Evolutionary conservation across 1,140 invertebrate species (phyloP).

Genomic region (Drosophila pseudoobscura): DNA sequence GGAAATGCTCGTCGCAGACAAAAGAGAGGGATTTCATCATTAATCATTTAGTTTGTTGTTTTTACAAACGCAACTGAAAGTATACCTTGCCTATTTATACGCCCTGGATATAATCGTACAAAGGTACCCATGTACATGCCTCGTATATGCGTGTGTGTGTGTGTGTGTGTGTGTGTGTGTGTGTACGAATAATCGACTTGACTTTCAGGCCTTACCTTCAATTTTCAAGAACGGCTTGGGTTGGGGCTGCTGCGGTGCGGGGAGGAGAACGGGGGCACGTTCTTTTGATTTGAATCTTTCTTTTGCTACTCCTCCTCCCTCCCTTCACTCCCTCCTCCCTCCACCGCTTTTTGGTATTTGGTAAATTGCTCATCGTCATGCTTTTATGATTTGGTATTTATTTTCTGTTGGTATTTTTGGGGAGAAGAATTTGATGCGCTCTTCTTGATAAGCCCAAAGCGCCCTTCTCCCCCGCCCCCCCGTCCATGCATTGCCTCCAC

Average conservation of each 20-base stretch:
- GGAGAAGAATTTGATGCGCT: conserved; percentile 77
- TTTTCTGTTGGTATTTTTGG: conserved; percentile 40
- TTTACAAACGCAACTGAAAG: conserved; percentile 51
- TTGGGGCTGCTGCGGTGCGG: no score
- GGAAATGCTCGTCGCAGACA: conserved; percentile 58
- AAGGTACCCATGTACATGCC: no score
- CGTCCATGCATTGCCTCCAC: conserved; percentile 37
- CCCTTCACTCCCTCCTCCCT: background rate
- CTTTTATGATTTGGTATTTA: conserved; percentile 80
- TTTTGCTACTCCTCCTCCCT: conserved; percentile 14
- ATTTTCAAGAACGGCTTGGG: no score
- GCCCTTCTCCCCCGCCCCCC: background rate
- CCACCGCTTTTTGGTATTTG: conserved; percentile 47
- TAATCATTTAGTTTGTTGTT: conserved; percentile 79
- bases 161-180: no score
- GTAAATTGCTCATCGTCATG: conserved; percentile 79
- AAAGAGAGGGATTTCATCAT: conserved; percentile 61
- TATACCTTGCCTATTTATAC: conserved; percentile 58
- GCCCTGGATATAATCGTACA: background rate
- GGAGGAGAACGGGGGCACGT: conserved; percentile 48
- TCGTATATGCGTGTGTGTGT: no score
- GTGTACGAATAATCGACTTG: conserved; percentile 25
- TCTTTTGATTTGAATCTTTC: conserved; percentile 76
- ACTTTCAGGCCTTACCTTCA: conserved; percentile 22
- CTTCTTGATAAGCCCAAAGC: conserved; percentile 71